phyloP scores from a whole-genome alignment of 92 coral and sea anemone genomes.

The Siderastrea siderea region DNA sequence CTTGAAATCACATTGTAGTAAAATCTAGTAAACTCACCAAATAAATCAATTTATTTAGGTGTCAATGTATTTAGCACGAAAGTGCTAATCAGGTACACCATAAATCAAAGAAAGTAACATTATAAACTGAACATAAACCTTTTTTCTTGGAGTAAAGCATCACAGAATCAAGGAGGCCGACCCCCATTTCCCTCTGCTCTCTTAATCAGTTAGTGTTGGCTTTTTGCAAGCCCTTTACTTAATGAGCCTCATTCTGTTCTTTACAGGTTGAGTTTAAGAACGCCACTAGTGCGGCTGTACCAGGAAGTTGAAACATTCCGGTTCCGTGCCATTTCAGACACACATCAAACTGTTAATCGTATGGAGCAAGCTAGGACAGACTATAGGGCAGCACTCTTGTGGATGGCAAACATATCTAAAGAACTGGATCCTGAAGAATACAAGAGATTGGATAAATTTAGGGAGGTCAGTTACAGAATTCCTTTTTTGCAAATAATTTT shows the following conservation, averaged over 20 bases:
- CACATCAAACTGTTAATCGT: slow-evolving; percentile 87
- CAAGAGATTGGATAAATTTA: slow-evolving; percentile 93
- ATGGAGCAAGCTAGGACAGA: slow-evolving; percentile 96
- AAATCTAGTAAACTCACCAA: too few relatives aligned
- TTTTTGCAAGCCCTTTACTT: background rate
- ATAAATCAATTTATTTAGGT: too few relatives aligned
- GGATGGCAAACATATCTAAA: slow-evolving; percentile 99
- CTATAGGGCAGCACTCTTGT: slow-evolving; percentile 92
- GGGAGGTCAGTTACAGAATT: slow-evolving; percentile 79
- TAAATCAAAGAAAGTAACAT: too few relatives aligned
- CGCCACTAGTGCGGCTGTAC: slow-evolving; percentile 94
- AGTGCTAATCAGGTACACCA: too few relatives aligned
- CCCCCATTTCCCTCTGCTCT: too few relatives aligned
- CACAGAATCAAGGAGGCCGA: too few relatives aligned
- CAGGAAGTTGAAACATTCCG: slow-evolving; percentile 98
- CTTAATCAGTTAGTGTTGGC: background rate
- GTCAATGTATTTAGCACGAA: too few relatives aligned
- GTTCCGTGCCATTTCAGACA: slow-evolving; percentile 95
- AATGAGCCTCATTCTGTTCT: too few relatives aligned
- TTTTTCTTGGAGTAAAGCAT: too few relatives aligned
- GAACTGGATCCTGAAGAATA: slow-evolving; percentile 97
- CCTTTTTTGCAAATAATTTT: background rate
- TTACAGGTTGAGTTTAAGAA: slow-evolving; percentile 87
- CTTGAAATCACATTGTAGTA: too few relatives aligned
- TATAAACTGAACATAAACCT: too few relatives aligned